Evolutionary conservation across 2,113 vertebrate genomes (phyloP).

Genomic region (Ahaetulla prasina): DNA sequence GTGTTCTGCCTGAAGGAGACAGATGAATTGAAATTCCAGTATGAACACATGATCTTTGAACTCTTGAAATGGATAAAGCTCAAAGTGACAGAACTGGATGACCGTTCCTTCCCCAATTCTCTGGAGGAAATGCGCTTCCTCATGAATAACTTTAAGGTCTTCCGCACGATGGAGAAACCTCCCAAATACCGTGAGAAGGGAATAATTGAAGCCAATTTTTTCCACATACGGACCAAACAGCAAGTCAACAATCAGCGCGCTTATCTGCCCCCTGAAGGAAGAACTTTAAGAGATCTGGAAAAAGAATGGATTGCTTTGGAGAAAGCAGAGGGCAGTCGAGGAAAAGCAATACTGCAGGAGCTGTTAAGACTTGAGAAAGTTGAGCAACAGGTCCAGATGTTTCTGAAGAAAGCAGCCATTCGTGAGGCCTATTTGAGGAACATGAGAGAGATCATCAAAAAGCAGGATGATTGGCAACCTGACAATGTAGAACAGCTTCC

Average conservation of each 20-base stretch:
- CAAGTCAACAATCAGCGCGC: constrained; percentile 79
- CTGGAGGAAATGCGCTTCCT: constrained; percentile 77
- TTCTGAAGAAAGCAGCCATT: constrained; percentile 79
- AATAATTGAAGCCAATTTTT: constrained; percentile 81
- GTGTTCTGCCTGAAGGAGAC: constrained; percentile 79
- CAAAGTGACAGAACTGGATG: constrained; percentile 77
- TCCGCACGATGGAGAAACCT: constrained; percentile 84
- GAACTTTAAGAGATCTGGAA: constrained; percentile 74
- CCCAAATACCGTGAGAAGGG: constrained; percentile 84
- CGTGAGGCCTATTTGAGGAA: constrained; percentile 81
- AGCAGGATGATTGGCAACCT: constrained; percentile 64
- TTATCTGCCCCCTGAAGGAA: constrained; percentile 77
- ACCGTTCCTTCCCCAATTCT: constrained; percentile 78
- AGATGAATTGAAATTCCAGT: constrained; percentile 74
- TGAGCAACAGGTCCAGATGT: constrained; percentile 82
- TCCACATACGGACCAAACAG: constrained; percentile 77
- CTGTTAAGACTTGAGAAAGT: constrained; percentile 79
- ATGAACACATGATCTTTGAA: constrained; percentile 76
- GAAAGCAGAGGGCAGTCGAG: constrained; percentile 71
- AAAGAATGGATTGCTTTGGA: constrained; percentile 77
- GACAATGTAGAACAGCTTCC: constrained; percentile 65
- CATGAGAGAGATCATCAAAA: constrained; percentile 70
- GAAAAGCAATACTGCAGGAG: constrained; percentile 71
- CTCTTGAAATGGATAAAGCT: constrained; percentile 82
- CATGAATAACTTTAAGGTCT: constrained; percentile 79